Conservation (phyloP, 2,113 vertebrate genomes). For the Chaenocephalus aceratus region DNA sequence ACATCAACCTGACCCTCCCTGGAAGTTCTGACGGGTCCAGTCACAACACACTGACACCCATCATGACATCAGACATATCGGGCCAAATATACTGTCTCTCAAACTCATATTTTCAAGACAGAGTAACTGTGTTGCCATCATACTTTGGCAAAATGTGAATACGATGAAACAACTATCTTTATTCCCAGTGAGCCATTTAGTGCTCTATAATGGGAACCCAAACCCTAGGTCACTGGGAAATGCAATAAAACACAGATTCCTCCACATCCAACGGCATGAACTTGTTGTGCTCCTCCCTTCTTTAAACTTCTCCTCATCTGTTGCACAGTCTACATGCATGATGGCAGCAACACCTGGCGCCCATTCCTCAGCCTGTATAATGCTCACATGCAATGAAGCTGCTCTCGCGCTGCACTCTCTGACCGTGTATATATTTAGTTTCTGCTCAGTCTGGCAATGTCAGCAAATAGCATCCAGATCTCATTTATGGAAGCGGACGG, state of each 20-base stretch:
- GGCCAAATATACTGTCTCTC: slow-evolving; percentile 31
- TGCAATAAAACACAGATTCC: background rate
- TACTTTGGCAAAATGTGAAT: background rate
- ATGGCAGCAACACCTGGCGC: slow-evolving; percentile 48
- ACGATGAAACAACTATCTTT: background rate
- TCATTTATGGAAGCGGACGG: slow-evolving; percentile 56
- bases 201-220: background rate
- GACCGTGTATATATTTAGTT: slow-evolving; percentile 73
- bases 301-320: slow-evolving; percentile 14
- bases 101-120: slow-evolving; percentile 5
- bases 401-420: slow-evolving; percentile 45
- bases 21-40: slow-evolving; percentile 57
- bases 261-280: background rate
- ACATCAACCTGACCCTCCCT: slow-evolving; percentile 45
- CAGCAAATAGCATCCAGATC: slow-evolving; percentile 71
- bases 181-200: background rate
- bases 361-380: slow-evolving; percentile 7
- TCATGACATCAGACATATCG: slow-evolving; percentile 60
- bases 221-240: slow-evolving; percentile 1
- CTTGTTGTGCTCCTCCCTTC: background rate
- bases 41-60: slow-evolving; percentile 50
- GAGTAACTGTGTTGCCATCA: background rate
- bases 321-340: slow-evolving; percentile 3
- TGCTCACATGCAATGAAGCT: slow-evolving; percentile 22
- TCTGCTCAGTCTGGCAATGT: slow-evolving; percentile 53